Evolutionary conservation across 2,113 vertebrate genomes (phyloP).

Genomic region (Plecotus auritus): DNA sequence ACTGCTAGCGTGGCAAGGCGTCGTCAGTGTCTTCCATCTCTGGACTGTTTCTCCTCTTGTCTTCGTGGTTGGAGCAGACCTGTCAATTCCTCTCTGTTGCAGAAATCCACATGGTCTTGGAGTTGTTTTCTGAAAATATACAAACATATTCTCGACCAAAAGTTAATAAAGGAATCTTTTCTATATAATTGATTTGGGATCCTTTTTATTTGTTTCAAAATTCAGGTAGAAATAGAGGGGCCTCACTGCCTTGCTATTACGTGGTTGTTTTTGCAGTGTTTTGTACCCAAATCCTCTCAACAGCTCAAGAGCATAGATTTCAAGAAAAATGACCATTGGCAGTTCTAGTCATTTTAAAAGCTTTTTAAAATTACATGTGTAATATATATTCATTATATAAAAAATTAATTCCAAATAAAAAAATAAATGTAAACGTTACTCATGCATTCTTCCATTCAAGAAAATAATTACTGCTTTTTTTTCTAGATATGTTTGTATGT

Average conservation of each 20-base stretch:
- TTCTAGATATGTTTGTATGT: neutral
- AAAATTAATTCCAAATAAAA: conserved; percentile 20
- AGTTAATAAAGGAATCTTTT: too few species aligned
- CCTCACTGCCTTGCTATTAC: neutral
- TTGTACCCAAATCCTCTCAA: neutral
- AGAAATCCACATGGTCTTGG: too few species aligned
- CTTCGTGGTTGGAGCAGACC: too few species aligned
- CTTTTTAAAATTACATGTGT: neutral
- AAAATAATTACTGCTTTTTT: neutral
- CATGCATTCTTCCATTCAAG: neutral
- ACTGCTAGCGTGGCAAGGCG: too few species aligned
- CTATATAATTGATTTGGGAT: too few species aligned
- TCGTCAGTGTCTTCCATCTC: too few species aligned
- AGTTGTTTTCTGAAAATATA: too few species aligned
- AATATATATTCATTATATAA: neutral
- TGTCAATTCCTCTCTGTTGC: too few species aligned
- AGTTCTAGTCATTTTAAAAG: neutral
- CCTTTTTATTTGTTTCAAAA: conserved; percentile 17
- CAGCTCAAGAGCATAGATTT: neutral
- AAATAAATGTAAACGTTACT: neutral
- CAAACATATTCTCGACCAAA: too few species aligned
- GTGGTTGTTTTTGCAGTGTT: neutral
- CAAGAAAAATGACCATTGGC: neutral
- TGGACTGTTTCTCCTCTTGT: too few species aligned
- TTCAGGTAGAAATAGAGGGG: neutral